A percentile compares a stretch with the other conserved stretches of the same genome.
These are phyloP conservation scores for Sebastes itinus DNA, from an alignment of 2,797 vertebrate genomes.

Conservation along the genomic window DNA sequence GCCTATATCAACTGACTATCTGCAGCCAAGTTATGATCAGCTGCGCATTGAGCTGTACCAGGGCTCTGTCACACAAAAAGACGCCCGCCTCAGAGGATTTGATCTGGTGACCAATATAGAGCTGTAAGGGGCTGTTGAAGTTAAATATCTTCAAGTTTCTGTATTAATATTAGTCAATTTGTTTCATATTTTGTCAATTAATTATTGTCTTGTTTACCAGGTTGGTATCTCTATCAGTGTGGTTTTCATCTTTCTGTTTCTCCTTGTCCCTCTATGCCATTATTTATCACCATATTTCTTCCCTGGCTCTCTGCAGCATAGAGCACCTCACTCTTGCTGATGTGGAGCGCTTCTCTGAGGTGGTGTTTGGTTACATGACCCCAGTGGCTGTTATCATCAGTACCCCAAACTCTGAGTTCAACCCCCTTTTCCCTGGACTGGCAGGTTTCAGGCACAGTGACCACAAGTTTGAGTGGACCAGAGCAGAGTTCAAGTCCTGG, in stretches of 20 bases:
- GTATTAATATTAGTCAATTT: not conserved
- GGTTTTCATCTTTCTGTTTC: not conserved
- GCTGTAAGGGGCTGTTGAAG: slow-evolving; percentile 83
- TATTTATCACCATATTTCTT: not conserved
- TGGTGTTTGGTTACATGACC: slow-evolving; percentile 92
- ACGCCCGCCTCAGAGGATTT: slow-evolving; percentile 89
- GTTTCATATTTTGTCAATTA: not conserved
- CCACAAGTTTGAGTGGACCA: slow-evolving; percentile 97
- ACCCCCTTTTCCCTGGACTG: slow-evolving; percentile 83
- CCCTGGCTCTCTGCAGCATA: slow-evolving; percentile 80
- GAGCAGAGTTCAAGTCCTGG: slow-evolving; percentile 90
- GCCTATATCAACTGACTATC: slow-evolving; percentile 85
- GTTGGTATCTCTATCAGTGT: not conserved
- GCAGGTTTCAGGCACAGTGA: slow-evolving; percentile 86
- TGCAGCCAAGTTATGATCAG: slow-evolving; percentile 83
- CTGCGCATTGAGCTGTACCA: slow-evolving; percentile 88
- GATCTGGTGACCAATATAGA: slow-evolving; percentile 92
- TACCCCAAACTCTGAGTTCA: slow-evolving; percentile 95
- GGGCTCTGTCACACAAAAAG: slow-evolving; percentile 90
- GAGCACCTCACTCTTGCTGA: slow-evolving; percentile 89
- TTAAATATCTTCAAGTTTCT: not conserved
- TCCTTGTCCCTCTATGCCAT: not conserved
- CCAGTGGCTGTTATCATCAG: slow-evolving; percentile 87
- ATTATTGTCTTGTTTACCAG: not conserved
- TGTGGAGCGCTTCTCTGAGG: slow-evolving; percentile 87